Conservation (phyloP, 2,797 vertebrate genomes). For the Sylvia borin region DNA sequence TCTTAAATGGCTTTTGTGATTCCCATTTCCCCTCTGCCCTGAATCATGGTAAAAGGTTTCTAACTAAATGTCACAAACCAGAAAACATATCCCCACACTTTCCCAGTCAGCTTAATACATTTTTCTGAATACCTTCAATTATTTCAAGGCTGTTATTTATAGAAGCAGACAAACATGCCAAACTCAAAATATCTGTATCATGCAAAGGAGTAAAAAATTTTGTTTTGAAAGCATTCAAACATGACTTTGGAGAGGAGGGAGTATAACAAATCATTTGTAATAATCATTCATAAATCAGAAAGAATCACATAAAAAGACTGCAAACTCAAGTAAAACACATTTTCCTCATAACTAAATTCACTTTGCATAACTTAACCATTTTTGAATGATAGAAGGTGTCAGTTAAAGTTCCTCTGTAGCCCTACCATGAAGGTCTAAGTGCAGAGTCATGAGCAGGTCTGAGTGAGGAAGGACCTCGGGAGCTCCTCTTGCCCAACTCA, state of each 20-base stretch:
- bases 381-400: background rate
- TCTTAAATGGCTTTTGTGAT: background rate
- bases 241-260: background rate
- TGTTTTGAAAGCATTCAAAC: background rate
- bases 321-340: background rate
- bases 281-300: too few species aligned
- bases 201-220: background rate
- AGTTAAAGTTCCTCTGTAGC: background rate
- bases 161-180: background rate
- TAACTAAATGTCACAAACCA: background rate
- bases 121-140: background rate
- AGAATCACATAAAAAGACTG: background rate
- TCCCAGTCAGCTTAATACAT: background rate
- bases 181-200: background rate
- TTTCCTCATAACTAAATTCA: background rate
- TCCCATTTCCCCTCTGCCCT: background rate
- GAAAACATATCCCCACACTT: background rate
- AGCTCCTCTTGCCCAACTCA: background rate
- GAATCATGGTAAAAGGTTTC: background rate
- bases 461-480: background rate
- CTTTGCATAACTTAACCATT: background rate
- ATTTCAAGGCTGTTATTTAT: background rate
- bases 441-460: background rate
- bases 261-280: background rate
- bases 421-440: background rate